phyloP scores from a whole-genome alignment of 1,140 invertebrate genomes.

The Lutraria rhynchaena region DNA sequence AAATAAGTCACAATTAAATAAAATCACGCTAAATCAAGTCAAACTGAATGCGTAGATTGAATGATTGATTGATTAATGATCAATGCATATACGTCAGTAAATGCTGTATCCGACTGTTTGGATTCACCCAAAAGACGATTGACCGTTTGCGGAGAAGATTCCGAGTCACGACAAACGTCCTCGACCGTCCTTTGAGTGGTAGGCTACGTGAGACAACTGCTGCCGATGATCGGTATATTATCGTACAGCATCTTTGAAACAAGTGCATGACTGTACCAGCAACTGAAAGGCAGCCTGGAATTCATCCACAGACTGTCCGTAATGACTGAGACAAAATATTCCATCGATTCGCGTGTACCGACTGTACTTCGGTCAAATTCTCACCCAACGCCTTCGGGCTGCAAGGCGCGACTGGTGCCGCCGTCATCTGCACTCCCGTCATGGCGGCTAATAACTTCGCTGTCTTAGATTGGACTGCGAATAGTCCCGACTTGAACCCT shows the following conservation, averaged over 20 bases:
- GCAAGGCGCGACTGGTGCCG: not conserved
- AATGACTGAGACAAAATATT: not conserved
- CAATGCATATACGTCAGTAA: not conserved
- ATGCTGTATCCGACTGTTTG: not conserved
- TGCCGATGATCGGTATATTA: conserved; percentile 1
- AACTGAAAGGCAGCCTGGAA: conserved; percentile 1
- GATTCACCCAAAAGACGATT: conserved; percentile 3
- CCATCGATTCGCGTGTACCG: not conserved
- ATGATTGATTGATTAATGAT: not conserved
- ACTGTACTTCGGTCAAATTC: conserved; percentile 5
- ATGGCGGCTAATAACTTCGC: not conserved
- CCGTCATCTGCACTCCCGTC: not conserved
- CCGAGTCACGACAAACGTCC: not conserved
- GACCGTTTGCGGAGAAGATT: conserved; percentile 15
- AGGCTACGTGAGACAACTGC: not conserved
- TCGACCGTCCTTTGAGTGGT: conserved; percentile 3
- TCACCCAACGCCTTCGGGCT: not conserved
- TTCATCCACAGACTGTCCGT: conserved; percentile 10
- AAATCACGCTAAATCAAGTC: not conserved
- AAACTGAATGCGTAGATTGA: conserved; percentile 11
- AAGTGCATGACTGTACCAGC: not conserved
- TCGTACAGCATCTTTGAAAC: not conserved
- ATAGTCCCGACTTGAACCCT: conserved; percentile 5
- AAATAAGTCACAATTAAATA: conserved; percentile 2
- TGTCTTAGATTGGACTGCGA: no score